Base-by-base conservation (phyloP, 53 echinoderm and acorn worm genomes). In the Mesocentrotus franciscanus region DNA sequence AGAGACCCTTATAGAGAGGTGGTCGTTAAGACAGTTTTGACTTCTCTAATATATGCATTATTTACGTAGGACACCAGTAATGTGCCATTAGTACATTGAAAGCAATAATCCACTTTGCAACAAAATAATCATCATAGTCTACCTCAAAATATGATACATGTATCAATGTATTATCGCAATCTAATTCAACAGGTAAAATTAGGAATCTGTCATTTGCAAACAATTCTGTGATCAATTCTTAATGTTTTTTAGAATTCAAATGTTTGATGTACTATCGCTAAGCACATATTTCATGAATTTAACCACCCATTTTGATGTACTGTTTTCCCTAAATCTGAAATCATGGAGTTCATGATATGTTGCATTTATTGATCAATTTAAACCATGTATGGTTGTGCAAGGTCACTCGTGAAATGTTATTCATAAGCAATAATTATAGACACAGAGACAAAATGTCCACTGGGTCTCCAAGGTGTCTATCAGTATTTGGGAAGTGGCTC, bases 51-150 rank as follows among this genome's bases (percentile, higher is more conserved):
- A 11, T 74, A 29, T 30, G 2, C 11, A 13, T 32, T 74, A 22
- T 56, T 56, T 56, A 20, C 7, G 27, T 58, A 58, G 22, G 8
- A 58, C 58, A 57, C 11, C 15, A 58, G 9, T 13, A n/a, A 85
- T 57, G 87, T 58, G 58, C 58, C 87, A 85, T 42, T 39, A 58
- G 1, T 12, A 87, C 24, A 42, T 22, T 56, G 58, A 87, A 87
- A 87, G 87, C 87, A 87, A 87, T 87, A 87, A 57, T 59, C 27
- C 27, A 58, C 18, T 87, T 58, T 26, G n/a, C 3, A 58, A 87
- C 11, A 27, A 4, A 57, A 26, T 10, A n/a, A 56, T 87, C 87
- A 87, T 56, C 18, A 39, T 42, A 2, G 79, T 79, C 79, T 81
- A 81, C 81, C 81, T 81, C 81, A 81, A 42, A 81, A 81, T 42